These are phyloP conservation scores for Crotophaga sulcirostris DNA, from an alignment of 2,113 vertebrate species.

Conservation along the genomic window DNA sequence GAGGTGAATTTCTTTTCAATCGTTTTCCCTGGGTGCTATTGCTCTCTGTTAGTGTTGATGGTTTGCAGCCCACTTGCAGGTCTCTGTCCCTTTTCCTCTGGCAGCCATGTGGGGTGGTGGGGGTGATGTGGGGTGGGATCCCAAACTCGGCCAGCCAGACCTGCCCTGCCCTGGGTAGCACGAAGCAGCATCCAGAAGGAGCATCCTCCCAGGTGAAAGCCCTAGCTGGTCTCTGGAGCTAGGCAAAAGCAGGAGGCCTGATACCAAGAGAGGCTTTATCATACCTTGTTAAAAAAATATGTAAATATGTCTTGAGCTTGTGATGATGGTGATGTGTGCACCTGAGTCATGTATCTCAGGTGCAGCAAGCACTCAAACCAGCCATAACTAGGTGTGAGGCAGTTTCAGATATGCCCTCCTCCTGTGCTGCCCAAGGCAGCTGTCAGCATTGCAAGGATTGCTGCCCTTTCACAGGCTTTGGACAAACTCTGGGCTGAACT, in stretches of 20 bases:
- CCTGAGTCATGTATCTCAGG: too few relatives aligned
- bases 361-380: neutral
- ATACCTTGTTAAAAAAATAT: neutral
- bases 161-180: rapidly evolving
- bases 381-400: neutral
- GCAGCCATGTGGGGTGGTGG: neutral
- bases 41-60: rapidly evolving
- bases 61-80: neutral
- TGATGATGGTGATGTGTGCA: neutral
- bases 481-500: too few relatives aligned
- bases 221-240: neutral
- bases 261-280: neutral
- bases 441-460: rapidly evolving
- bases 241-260: neutral
- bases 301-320: neutral
- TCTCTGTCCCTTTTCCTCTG: neutral
- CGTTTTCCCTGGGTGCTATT: neutral
- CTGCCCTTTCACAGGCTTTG: neutral
- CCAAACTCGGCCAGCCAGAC: neutral
- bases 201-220: neutral
- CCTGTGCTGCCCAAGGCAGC: neutral
- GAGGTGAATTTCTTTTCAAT: neutral
- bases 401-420: neutral
- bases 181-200: rapidly evolving
- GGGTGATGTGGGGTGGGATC: neutral